These are phyloP conservation scores for Falco punctatus DNA, from an alignment of 2,113 vertebrate genomes.

Conservation along the genomic window DNA sequence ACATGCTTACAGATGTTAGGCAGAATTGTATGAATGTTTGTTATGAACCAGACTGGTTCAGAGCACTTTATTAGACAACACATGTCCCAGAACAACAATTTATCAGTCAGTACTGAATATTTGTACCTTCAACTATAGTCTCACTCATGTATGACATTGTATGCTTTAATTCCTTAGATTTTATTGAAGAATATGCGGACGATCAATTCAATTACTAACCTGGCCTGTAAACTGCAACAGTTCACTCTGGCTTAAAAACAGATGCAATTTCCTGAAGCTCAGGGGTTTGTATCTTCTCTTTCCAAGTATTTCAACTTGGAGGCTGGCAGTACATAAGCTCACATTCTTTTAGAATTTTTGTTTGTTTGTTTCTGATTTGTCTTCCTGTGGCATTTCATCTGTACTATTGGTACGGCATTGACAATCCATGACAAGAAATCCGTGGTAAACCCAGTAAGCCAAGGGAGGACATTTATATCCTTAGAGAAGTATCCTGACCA, in stretches of 20 bases:
- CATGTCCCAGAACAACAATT: background rate
- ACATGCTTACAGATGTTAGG: constrained; percentile 15
- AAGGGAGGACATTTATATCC: background rate
- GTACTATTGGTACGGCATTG: background rate
- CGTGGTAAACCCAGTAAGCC: background rate
- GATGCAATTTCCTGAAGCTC: background rate
- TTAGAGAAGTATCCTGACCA: background rate
- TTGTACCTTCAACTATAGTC: background rate
- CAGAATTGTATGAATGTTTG: background rate
- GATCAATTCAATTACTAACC: constrained; percentile 8
- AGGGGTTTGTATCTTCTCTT: constrained; percentile 21
- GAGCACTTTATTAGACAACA: constrained; percentile 2
- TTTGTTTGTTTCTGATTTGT: background rate
- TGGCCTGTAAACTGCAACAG: background rate
- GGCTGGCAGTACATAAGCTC: background rate
- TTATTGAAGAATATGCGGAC: constrained; percentile 17
- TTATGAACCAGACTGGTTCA: background rate
- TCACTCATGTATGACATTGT: background rate
- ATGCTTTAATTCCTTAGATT: constrained; percentile 17
- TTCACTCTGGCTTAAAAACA: background rate
- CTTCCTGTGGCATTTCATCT: background rate
- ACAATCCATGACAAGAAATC: background rate
- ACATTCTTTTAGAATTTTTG: background rate
- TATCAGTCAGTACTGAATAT: background rate
- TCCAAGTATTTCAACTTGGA: background rate